Evolutionary conservation across 2,797 vertebrate genomes (phyloP).

Genomic region (Phyllotis vaccarum): DNA sequence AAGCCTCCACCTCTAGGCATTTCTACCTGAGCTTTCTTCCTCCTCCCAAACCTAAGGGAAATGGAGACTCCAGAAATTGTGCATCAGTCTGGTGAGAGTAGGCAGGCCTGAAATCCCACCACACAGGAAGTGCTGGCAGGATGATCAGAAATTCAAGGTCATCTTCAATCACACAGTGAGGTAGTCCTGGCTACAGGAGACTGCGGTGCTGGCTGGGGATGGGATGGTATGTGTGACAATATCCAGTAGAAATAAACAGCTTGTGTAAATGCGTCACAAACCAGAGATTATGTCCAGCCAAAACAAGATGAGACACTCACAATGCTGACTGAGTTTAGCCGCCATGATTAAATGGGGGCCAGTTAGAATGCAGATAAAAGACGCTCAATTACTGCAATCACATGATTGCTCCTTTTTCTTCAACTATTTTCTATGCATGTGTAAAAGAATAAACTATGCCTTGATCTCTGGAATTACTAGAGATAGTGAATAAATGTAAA

Average conservation of each 20-base stretch:
- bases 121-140: no score
- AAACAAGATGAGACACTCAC: background rate
- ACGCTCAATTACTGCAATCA: slow-evolving; percentile 59
- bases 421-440: slow-evolving; percentile 55
- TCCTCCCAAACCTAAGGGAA: background rate
- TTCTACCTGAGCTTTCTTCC: background rate
- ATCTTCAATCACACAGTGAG: background rate
- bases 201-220: background rate
- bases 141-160: background rate
- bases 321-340: background rate
- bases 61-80: slow-evolving; percentile 12
- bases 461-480: slow-evolving; percentile 53
- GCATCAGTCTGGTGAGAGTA: no score
- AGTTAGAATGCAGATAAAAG: slow-evolving; percentile 67
- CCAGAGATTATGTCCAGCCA: slow-evolving; percentile 22
- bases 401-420: slow-evolving; percentile 57
- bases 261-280: slow-evolving; percentile 6
- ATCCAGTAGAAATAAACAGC: slow-evolving; percentile 11
- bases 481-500: slow-evolving; percentile 56
- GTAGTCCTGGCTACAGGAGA: background rate
- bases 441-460: slow-evolving; percentile 55
- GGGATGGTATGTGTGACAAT: background rate
- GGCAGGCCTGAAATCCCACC: background rate
- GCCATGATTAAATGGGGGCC: slow-evolving; percentile 51
- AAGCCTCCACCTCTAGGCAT: background rate